These are phyloP conservation scores for Hemicrepidius hirtus DNA, from an alignment of 2,888 invertebrate genomes.

Conservation along the genomic window DNA sequence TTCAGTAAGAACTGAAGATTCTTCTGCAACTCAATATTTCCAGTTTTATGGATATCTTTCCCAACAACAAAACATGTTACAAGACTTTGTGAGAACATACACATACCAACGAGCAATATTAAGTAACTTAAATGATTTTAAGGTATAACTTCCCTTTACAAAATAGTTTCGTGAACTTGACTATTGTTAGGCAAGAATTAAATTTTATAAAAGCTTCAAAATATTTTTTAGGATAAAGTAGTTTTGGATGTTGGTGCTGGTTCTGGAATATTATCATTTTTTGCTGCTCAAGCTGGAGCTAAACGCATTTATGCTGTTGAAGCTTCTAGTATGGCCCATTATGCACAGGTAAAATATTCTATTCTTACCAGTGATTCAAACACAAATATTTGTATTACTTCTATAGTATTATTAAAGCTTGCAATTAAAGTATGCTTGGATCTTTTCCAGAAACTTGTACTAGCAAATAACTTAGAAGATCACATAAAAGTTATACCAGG, in stretches of 20 bases:
- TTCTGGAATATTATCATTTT: conserved; percentile 98
- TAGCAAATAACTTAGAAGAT: conserved; percentile 90
- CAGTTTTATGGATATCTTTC: conserved; percentile 99
- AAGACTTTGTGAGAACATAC: conserved; percentile 98
- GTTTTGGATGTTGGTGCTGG: conserved; percentile 99
- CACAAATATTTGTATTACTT: too few species aligned
- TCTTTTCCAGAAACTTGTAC: conserved; percentile 82
- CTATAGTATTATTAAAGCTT: too few species aligned
- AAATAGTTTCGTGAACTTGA: not conserved
- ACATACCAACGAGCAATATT: conserved; percentile 98
- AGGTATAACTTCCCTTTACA: conserved; percentile 63
- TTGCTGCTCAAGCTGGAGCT: conserved; percentile 98
- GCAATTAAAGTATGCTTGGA: not conserved
- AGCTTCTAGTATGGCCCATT: conserved; percentile 98
- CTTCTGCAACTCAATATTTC: conserved; percentile 99
- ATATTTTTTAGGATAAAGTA: conserved; percentile 81
- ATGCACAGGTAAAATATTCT: conserved; percentile 86
- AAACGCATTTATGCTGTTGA: conserved; percentile 98
- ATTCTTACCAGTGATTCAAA: too few species aligned
- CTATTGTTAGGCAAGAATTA: too few species aligned
- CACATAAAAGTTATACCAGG: conserved; percentile 95
- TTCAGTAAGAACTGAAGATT: conserved; percentile 96
- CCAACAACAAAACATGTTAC: conserved; percentile 99
- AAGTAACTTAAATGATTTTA: conserved; percentile 93
- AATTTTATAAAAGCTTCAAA: not conserved